phyloP scores from a whole-genome alignment of 2,888 invertebrate species.

The Sympetrum striolatum region DNA sequence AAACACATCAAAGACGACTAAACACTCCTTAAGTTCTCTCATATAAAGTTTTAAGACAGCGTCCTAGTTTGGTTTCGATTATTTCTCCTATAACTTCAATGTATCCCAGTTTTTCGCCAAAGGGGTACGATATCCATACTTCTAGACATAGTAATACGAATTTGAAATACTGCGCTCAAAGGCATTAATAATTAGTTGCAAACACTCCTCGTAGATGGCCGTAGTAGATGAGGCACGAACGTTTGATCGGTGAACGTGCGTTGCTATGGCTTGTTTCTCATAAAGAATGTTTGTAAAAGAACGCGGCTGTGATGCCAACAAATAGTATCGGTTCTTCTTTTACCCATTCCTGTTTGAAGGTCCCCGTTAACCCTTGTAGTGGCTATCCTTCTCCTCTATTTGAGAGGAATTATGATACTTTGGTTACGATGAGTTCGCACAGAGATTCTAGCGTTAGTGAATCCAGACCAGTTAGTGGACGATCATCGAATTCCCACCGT shows the following conservation, averaged over 20 bases:
- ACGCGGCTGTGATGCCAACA: slow-evolving; percentile 57
- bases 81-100: too few relatives aligned
- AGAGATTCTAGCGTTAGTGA: neutral
- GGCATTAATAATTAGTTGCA: neutral
- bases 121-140: too few relatives aligned
- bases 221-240: neutral
- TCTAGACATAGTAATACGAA: neutral
- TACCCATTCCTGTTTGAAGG: slow-evolving; percentile 74
- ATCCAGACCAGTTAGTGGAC: neutral
- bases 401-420: slow-evolving; percentile 63
- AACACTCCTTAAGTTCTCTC: too few relatives aligned
- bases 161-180: neutral
- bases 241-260: neutral
- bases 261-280: neutral
- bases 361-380: slow-evolving; percentile 74
- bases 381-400: slow-evolving; percentile 75
- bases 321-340: slow-evolving; percentile 70
- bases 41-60: too few relatives aligned
- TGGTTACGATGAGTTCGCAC: neutral
- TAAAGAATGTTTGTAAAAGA: neutral
- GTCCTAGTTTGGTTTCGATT: too few relatives aligned
- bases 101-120: too few relatives aligned
- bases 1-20: too few relatives aligned
- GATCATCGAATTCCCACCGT: neutral
- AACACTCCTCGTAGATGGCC: neutral